A percentile compares a stretch with the other conserved stretches of the same genome.
Conservation (phyloP, 37 sponge, comb jelly and placozoan genomes). For the Mnemiopsis leidyi region DNA sequence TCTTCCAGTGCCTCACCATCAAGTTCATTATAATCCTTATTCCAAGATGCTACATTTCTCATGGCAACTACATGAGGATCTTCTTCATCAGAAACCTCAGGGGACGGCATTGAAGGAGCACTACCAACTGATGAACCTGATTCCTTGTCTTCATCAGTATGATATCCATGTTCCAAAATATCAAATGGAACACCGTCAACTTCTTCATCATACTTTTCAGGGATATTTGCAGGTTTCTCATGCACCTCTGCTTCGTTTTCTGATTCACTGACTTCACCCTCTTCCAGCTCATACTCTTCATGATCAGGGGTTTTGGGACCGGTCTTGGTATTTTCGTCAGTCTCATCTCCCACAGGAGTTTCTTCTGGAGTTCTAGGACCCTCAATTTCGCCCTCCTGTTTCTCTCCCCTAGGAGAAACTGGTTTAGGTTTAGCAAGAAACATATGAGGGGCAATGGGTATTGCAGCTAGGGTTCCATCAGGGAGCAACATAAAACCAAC, state of each 20-base stretch:
- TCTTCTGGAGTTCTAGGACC: conserved; percentile 40
- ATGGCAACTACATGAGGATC: conserved; percentile 13
- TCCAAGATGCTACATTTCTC: conserved; percentile 26
- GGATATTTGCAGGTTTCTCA: neutral
- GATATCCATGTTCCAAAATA: conserved; percentile 12
- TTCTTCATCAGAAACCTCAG: conserved; percentile 56
- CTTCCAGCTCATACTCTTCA: conserved; percentile 46
- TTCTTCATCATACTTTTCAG: neutral
- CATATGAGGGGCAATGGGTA: conserved; percentile 61
- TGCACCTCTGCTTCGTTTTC: neutral
- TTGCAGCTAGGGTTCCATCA: conserved; percentile 48
- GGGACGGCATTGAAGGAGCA: neutral
- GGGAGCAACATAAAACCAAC: conserved; percentile 61
- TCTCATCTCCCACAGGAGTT: neutral
- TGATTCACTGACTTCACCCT: conserved; percentile 57
- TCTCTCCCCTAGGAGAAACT: neutral
- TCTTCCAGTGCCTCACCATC: conserved; percentile 43
- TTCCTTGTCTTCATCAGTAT: conserved; percentile 40
- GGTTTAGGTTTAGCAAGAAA: neutral
- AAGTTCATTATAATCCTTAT: conserved; percentile 7
- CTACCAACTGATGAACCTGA: neutral
- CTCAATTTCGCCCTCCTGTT: neutral
- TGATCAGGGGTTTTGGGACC: conserved; percentile 42
- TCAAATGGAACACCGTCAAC: conserved; percentile 52
- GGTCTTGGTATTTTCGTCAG: neutral